phyloP scores from a whole-genome alignment of 2,113 vertebrate species.

The Megaptera novaeangliae region DNA sequence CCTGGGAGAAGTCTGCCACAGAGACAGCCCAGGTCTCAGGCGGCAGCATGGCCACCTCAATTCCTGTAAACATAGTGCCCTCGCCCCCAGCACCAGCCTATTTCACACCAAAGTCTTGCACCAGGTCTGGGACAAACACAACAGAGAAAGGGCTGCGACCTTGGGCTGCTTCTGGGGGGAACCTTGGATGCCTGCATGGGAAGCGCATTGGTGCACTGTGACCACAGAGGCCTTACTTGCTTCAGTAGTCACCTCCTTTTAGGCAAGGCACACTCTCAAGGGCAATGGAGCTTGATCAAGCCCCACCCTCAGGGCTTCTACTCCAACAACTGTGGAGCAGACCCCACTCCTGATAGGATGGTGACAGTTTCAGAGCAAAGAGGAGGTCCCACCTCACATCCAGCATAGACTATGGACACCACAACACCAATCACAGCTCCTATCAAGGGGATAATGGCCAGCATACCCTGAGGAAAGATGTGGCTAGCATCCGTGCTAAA shows the following conservation, averaged over 20 bases:
- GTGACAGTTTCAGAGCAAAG: not conserved
- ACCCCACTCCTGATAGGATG: not conserved
- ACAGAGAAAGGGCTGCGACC: not conserved
- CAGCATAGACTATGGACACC: no score
- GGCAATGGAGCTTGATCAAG: not conserved
- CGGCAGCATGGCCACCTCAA: not conserved
- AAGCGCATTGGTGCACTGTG: not conserved
- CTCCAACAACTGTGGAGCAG: not conserved
- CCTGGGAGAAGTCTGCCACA: not conserved
- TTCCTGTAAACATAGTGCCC: not conserved
- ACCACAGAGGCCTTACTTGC: not conserved
- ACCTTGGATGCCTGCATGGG: not conserved
- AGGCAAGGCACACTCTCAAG: not conserved
- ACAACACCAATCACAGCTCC: not conserved
- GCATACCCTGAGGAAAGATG: no score
- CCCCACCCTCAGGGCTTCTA: not conserved
- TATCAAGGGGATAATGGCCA: no score
- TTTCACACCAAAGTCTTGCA: not conserved
- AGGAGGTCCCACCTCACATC: not conserved
- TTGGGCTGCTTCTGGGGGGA: not conserved
- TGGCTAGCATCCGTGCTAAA: no score
- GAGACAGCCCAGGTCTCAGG: not conserved
- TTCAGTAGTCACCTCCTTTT: not conserved
- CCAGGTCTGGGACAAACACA: not conserved
- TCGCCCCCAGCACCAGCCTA: not conserved